Conservation (phyloP, 2,113 vertebrate genomes). For the Circaetus cinerascens region DNA sequence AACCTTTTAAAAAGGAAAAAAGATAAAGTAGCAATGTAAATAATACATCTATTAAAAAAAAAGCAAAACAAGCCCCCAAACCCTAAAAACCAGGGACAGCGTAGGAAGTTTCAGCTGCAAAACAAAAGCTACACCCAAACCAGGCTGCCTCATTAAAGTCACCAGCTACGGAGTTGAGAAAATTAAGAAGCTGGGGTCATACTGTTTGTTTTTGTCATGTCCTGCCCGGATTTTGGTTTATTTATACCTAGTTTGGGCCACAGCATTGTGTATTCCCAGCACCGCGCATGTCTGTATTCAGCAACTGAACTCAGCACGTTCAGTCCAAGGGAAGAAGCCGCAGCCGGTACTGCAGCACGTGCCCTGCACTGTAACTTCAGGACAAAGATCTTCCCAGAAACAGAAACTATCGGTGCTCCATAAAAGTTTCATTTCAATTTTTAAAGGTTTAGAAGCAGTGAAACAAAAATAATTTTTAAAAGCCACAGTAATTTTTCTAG, state of each 20-base stretch:
- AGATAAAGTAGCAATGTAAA: not conserved
- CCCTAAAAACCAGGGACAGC: not conserved
- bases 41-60: not conserved
- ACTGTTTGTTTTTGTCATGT: not conserved
- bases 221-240: not conserved
- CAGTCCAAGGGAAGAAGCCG: not conserved
- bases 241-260: not conserved
- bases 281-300: no score
- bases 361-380: not conserved
- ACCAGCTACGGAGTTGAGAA: not conserved
- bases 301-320: not conserved
- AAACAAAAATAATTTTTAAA: not conserved
- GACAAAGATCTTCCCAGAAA: not conserved
- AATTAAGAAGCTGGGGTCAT: not conserved
- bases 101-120: not conserved
- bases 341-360: not conserved
- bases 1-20: not conserved
- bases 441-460: not conserved
- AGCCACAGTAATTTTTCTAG: not conserved
- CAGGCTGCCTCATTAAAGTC: not conserved
- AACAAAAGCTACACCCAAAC: not conserved
- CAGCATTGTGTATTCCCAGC: not conserved
- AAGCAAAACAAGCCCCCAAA: not conserved
- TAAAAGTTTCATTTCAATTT: not conserved
- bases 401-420: not conserved